Evolutionary conservation across 2,797 vertebrate genomes (phyloP).

Genomic region (Ciconia nigra): DNA sequence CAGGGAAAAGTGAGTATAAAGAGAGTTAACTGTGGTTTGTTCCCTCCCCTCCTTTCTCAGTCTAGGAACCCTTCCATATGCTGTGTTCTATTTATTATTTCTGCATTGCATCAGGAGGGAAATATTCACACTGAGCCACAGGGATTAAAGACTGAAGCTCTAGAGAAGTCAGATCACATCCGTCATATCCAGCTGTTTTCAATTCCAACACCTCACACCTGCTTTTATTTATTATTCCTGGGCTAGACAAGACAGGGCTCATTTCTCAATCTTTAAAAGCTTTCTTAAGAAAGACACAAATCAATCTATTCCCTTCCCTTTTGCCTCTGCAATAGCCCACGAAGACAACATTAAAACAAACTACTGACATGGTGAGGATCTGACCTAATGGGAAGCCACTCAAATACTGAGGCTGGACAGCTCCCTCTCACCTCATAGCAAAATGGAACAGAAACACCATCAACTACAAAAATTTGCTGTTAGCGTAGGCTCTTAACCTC

Average conservation of each 20-base stretch:
- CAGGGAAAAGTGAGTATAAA: neutral
- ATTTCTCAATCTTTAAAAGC: constrained; percentile 72
- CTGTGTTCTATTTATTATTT: constrained; percentile 70
- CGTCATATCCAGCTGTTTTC: constrained; percentile 75
- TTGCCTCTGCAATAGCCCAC: neutral
- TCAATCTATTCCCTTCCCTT: neutral
- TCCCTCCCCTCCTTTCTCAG: neutral
- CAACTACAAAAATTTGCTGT: neutral
- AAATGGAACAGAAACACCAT: neutral
- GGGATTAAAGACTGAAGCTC: constrained; percentile 77
- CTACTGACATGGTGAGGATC: neutral
- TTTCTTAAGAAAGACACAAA: constrained; percentile 34
- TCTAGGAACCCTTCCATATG: constrained; percentile 71
- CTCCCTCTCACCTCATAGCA: neutral
- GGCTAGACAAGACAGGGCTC: constrained; percentile 66
- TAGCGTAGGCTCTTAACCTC: neutral
- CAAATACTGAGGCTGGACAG: neutral
- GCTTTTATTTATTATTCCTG: constrained; percentile 81
- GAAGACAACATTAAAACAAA: neutral
- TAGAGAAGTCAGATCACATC: constrained; percentile 73
- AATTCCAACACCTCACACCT: constrained; percentile 80
- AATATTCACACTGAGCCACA: constrained; percentile 74
- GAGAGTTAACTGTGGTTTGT: constrained; percentile 11
- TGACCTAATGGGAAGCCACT: neutral
- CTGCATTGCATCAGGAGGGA: constrained; percentile 77